A percentile compares a stretch with the other conserved stretches of the same genome.
Conservation (phyloP, 2,113 vertebrate species). For the Rhinoderma darwinii region DNA sequence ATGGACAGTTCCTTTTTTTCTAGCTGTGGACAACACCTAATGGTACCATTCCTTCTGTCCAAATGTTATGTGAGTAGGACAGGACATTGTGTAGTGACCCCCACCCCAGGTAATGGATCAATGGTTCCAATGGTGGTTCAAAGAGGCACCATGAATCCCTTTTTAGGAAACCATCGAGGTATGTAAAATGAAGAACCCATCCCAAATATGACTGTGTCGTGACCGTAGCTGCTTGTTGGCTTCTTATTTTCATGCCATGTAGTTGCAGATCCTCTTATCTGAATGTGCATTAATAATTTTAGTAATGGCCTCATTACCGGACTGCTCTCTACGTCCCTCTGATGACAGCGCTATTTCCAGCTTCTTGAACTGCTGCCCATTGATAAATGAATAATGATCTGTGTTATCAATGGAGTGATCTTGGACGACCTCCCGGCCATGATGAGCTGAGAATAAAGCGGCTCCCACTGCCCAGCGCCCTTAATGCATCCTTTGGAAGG, state of each 20-base stretch:
- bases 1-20: no score
- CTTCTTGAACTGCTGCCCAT: neutral
- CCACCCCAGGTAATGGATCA: no score
- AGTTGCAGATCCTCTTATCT: neutral
- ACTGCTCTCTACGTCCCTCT: neutral
- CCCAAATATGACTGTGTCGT: neutral
- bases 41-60: no score
- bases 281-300: neutral
- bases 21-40: no score
- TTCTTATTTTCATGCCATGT: neutral
- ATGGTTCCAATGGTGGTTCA: neutral
- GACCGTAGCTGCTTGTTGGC: neutral
- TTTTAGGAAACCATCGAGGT: no score
- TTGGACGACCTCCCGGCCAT: constrained; percentile 17
- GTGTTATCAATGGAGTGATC: neutral
- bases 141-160: neutral
- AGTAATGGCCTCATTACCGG: neutral
- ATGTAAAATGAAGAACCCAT: neutral
- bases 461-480: neutral
- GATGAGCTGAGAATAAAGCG: neutral
- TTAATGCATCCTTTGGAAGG: neutral
- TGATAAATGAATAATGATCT: constrained; percentile 12
- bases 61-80: no score
- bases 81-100: no score
- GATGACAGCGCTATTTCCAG: neutral